Percentiles rank a stretch among this genome's conserved stretches.
phyloP scores from a whole-genome alignment of 2,113 vertebrate genomes.

The Sterrhoptilus dennistouni region DNA sequence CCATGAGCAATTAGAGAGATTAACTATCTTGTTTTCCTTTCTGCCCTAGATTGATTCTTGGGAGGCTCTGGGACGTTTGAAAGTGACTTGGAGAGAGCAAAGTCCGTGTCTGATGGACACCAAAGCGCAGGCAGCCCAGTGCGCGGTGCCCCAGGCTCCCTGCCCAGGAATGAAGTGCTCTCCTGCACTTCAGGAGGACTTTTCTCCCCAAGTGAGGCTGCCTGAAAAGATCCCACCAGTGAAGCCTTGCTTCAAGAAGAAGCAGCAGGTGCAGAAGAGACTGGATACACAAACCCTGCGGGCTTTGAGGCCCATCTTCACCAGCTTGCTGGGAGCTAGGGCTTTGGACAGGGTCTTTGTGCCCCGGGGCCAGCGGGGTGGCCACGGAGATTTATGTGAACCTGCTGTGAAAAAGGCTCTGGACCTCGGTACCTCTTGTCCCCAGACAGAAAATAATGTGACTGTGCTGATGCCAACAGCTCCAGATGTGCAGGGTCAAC shows the following conservation, averaged over 20 bases:
- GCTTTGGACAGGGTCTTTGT: constrained; percentile 89
- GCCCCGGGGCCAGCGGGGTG: constrained; percentile 75
- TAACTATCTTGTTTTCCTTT: constrained; percentile 61
- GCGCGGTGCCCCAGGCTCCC: constrained; percentile 71
- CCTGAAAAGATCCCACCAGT: constrained; percentile 88
- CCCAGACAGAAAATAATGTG: constrained; percentile 74
- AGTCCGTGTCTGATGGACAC: constrained; percentile 81
- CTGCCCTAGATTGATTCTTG: constrained; percentile 63
- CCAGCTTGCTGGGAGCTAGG: constrained; percentile 84
- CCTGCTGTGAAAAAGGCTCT: constrained; percentile 84
- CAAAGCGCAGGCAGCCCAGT: constrained; percentile 53
- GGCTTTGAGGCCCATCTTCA: constrained; percentile 88
- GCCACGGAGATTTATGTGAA: constrained; percentile 80
- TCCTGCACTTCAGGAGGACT: constrained; percentile 68
- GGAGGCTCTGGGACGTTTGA: constrained; percentile 40
- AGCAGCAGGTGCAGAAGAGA: constrained; percentile 86
- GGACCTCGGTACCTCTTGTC: constrained; percentile 78
- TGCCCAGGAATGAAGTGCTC: constrained; percentile 69
- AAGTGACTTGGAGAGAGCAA: constrained; percentile 71
- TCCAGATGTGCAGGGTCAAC: constrained; percentile 49
- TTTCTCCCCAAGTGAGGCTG: constrained; percentile 79
- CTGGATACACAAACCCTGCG: constrained; percentile 86
- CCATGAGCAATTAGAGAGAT: constrained; percentile 52
- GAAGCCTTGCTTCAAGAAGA: constrained; percentile 98
- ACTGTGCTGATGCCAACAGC: constrained; percentile 69